Percentiles rank a stretch among this genome's conserved stretches.
These are phyloP conservation scores for Leptodactylus fallax DNA, from an alignment of 2,797 vertebrate species.

Conservation along the genomic window DNA sequence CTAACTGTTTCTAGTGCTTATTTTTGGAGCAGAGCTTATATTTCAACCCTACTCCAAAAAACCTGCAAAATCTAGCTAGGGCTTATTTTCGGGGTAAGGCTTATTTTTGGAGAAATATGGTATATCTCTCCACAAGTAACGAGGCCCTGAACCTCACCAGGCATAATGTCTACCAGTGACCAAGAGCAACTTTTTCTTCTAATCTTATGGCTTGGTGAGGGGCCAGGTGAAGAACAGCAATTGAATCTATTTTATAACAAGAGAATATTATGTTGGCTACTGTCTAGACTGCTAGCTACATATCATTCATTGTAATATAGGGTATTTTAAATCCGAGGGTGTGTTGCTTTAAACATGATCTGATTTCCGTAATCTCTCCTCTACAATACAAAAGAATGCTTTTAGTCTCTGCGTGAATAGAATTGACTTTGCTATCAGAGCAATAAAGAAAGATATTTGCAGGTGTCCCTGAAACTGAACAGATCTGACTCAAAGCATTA, in stretches of 20 bases:
- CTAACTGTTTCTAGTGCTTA: no score
- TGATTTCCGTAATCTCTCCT: neutral
- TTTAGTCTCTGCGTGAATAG: neutral
- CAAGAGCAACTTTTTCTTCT: no score
- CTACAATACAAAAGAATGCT: conserved; percentile 6
- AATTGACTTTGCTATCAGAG: neutral
- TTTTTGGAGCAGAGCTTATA: no score
- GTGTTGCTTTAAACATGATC: conserved; percentile 21
- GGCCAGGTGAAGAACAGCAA: neutral
- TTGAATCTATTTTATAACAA: neutral
- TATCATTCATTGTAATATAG: neutral
- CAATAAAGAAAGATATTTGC: conserved; percentile 18
- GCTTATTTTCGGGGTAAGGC: no score
- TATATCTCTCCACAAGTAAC: no score
- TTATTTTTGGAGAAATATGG: no score
- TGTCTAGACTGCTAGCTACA: neutral
- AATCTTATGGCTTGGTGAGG: neutral
- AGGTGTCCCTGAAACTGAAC: conserved; percentile 24
- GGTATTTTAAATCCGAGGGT: neutral
- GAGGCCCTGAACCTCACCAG: no score
- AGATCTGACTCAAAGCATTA: conserved; percentile 27
- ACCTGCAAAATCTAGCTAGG: no score
- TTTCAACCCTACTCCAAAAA: no score
- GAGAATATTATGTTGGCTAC: neutral
- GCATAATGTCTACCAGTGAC: no score